A percentile compares a stretch with the other conserved stretches of the same genome.
Evolutionary conservation across 2,888 invertebrate species (phyloP).

Genomic region (Plagiodera versicolora): DNA sequence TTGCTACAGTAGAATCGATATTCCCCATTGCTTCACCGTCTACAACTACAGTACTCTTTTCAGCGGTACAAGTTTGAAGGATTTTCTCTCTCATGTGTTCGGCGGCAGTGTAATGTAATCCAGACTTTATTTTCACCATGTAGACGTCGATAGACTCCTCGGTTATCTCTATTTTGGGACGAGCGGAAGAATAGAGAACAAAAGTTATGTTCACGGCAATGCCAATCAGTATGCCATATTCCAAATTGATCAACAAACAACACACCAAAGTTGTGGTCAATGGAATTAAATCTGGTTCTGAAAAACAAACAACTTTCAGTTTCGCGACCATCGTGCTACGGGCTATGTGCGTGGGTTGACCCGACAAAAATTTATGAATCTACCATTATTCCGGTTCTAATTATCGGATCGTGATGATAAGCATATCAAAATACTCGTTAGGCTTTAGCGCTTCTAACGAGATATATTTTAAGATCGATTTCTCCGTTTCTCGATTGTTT

Average conservation of each 20-base stretch:
- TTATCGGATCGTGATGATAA: no score
- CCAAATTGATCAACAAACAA: conserved; percentile 63
- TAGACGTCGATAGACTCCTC: conserved; percentile 54
- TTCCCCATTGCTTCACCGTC: conserved; percentile 60
- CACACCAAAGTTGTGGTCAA: conserved; percentile 61
- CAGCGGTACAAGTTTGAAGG: conserved; percentile 45
- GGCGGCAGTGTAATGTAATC: conserved; percentile 78
- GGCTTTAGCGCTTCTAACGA: no score
- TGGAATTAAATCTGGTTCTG: conserved; percentile 63
- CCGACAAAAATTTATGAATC: no score
- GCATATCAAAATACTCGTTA: no score
- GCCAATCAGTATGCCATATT: conserved; percentile 67
- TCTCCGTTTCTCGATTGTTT: no score
- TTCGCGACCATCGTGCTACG: no score
- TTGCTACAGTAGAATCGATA: conserved; percentile 65
- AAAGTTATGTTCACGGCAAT: conserved; percentile 58
- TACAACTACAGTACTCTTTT: conserved; percentile 48
- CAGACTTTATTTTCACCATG: conserved; percentile 69
- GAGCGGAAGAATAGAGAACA: conserved; percentile 59
- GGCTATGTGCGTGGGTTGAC: no score
- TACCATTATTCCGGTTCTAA: no score
- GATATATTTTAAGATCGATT: no score
- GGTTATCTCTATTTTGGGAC: conserved; percentile 52
- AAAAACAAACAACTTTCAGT: conserved; percentile 42
- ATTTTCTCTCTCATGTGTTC: conserved; percentile 66